phyloP scores from a whole-genome alignment of 2,797 vertebrate species.

The Gobio occitaniae region DNA sequence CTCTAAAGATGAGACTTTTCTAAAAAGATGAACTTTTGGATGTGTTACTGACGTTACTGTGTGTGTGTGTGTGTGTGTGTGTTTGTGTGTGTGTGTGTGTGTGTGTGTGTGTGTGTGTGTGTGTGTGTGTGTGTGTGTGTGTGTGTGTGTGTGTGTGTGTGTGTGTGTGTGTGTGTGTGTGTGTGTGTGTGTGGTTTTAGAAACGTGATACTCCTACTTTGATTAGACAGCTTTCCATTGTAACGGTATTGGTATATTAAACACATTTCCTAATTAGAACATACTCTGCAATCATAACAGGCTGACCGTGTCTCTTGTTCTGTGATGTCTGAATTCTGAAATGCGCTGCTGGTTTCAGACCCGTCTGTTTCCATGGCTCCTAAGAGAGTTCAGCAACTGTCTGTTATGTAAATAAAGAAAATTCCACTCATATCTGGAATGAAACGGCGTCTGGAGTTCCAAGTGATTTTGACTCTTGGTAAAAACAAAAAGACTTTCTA shows the following conservation, averaged over 20 bases:
- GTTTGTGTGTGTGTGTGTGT: too few species aligned
- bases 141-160: too few species aligned
- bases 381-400: background rate
- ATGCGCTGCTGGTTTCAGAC: background rate
- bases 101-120: too few species aligned
- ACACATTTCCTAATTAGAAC: background rate
- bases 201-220: background rate
- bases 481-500: conserved; percentile 3
- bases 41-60: too few species aligned
- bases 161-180: too few species aligned
- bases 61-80: too few species aligned
- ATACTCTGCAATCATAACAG: background rate
- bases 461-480: conserved; percentile 1
- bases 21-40: too few species aligned
- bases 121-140: too few species aligned
- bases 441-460: background rate
- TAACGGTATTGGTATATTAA: background rate
- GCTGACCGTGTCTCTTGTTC: background rate
- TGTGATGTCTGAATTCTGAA: background rate
- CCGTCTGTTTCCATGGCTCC: conserved; percentile 10
- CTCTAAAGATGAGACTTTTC: too few species aligned
- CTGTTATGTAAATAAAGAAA: conserved; percentile 44
- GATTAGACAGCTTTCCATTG: background rate
- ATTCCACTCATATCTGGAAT: conserved; percentile 43
- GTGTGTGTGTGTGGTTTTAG: background rate